Evolutionary conservation across 1,140 invertebrate species (phyloP).

Genomic region (Lucilia cuprina): DNA sequence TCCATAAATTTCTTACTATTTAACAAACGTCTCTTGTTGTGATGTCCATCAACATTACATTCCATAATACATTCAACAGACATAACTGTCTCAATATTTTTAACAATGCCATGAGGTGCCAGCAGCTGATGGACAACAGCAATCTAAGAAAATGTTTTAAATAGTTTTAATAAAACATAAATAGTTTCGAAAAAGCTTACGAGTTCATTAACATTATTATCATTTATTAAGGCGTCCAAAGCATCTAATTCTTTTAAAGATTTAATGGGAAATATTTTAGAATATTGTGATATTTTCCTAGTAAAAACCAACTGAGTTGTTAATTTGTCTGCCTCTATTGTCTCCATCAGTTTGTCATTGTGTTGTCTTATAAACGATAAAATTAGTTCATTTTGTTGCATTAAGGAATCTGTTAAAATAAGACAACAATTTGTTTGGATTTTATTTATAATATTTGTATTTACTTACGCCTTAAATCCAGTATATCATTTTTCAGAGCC

Average conservation of each 20-base stretch:
- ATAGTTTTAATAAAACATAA: no score
- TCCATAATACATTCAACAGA: neutral
- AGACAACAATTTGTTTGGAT: neutral
- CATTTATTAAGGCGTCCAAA: neutral
- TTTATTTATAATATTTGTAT: neutral
- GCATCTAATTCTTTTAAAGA: neutral
- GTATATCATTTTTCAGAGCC: neutral
- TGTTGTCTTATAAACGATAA: neutral
- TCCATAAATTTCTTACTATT: neutral
- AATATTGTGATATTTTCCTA: neutral
- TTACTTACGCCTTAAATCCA: neutral
- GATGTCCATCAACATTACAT: constrained; percentile 16
- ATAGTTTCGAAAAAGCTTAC: neutral
- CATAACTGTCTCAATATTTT: neutral
- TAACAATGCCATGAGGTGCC: neutral
- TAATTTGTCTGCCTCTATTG: neutral
- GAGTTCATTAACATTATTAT: neutral
- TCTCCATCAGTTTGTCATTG: neutral
- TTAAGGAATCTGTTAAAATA: neutral
- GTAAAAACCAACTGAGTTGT: neutral
- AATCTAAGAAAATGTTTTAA: neutral
- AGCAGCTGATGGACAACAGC: neutral
- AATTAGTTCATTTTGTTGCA: neutral
- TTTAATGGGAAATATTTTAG: no score
- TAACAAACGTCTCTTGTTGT: neutral